Percentiles rank a stretch among this genome's conserved stretches.
Evolutionary conservation across 2,797 vertebrate species (phyloP).

Genomic region (Rhynchonycteris naso): DNA sequence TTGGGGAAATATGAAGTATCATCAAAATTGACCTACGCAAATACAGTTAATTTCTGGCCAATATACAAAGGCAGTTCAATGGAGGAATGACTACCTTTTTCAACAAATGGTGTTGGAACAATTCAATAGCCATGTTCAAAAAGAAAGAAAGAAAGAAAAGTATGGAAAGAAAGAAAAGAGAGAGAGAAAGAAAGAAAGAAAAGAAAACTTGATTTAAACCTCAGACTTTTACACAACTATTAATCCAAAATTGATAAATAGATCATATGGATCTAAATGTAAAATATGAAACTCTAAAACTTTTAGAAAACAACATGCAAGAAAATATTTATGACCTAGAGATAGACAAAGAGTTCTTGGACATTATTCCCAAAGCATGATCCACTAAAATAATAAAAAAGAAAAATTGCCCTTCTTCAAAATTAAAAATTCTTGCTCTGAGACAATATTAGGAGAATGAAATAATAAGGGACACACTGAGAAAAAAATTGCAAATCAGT

Average conservation of each 20-base stretch:
- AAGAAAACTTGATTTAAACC: not conserved
- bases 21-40: not conserved
- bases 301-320: not conserved
- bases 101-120: not conserved
- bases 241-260: not conserved
- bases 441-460: not conserved
- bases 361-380: not conserved
- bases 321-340: not conserved
- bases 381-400: not conserved
- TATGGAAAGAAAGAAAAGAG: too few species aligned
- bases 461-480: not conserved
- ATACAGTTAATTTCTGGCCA: not conserved
- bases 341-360: not conserved
- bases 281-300: slow-evolving; percentile 21
- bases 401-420: not conserved
- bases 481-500: slow-evolving; percentile 2
- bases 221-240: slow-evolving; percentile 1
- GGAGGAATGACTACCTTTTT: not conserved
- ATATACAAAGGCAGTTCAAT: not conserved
- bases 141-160: not conserved
- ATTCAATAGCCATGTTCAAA: not conserved
- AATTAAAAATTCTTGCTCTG: slow-evolving; percentile 37
- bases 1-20: not conserved
- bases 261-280: not conserved
- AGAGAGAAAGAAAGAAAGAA: not conserved